Evolutionary conservation across 2,888 invertebrate genomes (phyloP).

Genomic region (Adineta ricciae): DNA sequence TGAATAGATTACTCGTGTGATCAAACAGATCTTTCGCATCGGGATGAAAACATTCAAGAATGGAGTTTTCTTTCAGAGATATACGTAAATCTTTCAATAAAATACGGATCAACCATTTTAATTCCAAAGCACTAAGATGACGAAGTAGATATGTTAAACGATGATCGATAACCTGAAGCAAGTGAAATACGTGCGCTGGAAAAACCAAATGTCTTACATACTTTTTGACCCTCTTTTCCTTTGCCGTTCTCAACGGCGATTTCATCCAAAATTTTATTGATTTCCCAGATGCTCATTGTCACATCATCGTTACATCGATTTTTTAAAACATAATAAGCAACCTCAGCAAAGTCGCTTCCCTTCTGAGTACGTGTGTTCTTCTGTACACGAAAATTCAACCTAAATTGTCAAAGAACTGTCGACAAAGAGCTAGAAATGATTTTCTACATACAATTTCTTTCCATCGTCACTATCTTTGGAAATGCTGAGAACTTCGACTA

Average conservation of each 20-base stretch:
- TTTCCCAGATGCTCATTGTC: constrained; percentile 60
- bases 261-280: constrained; percentile 66
- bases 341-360: constrained; percentile 65
- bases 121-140: constrained; percentile 63
- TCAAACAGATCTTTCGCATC: constrained; percentile 56
- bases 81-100: constrained; percentile 70
- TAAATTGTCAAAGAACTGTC: constrained; percentile 41
- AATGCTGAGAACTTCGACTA: constrained; percentile 65
- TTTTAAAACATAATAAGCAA: constrained; percentile 63
- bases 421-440: constrained; percentile 35
- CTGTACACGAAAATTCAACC: background rate
- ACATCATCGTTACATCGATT: constrained; percentile 52
- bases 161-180: background rate
- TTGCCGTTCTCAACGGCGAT: constrained; percentile 62
- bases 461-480: constrained; percentile 59
- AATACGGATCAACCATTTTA: constrained; percentile 80
- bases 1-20: constrained; percentile 37
- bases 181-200: constrained; percentile 53
- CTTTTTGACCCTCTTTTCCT: constrained; percentile 50
- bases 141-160: constrained; percentile 53
- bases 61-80: constrained; percentile 63
- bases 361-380: background rate
- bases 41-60: constrained; percentile 65
- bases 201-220: constrained; percentile 43
- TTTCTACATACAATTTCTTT: constrained; percentile 54